phyloP scores from a whole-genome alignment of 1,140 invertebrate genomes.

The Drosophila arawakana region DNA sequence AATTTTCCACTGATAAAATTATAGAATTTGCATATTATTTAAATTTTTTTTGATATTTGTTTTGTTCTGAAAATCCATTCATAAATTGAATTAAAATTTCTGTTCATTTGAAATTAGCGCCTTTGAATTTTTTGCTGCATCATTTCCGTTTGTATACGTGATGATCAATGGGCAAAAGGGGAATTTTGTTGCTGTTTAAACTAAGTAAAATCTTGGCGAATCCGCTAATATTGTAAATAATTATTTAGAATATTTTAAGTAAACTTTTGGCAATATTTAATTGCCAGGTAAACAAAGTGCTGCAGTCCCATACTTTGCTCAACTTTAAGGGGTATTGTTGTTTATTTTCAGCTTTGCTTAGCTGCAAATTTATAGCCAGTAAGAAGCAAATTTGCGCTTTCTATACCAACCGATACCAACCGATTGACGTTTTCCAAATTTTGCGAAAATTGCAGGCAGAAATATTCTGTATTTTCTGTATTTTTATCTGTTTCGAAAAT shows the following conservation, averaged over 20 bases:
- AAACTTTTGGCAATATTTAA: no score
- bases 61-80: slow-evolving; percentile 3
- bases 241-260: background rate
- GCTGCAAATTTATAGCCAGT: slow-evolving; percentile 37
- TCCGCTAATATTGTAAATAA: background rate
- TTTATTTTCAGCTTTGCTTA: slow-evolving; percentile 16
- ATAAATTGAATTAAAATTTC: slow-evolving; percentile 15
- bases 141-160: slow-evolving; percentile 37
- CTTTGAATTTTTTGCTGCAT: slow-evolving; percentile 25
- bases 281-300: background rate
- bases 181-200: background rate
- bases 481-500: slow-evolving; percentile 63
- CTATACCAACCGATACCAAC: background rate
- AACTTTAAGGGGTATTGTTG: background rate
- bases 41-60: slow-evolving; percentile 8
- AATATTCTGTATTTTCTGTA: slow-evolving; percentile 29
- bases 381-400: background rate
- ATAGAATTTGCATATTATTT: slow-evolving; percentile 6
- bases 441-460: slow-evolving; percentile 38
- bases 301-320: background rate
- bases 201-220: background rate
- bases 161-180: background rate
- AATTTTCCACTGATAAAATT: background rate
- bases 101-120: slow-evolving; percentile 5
- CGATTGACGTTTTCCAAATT: slow-evolving; percentile 57